Evolutionary conservation across 2,113 vertebrate species (phyloP).

Genomic region (Bubo blakistoni): DNA sequence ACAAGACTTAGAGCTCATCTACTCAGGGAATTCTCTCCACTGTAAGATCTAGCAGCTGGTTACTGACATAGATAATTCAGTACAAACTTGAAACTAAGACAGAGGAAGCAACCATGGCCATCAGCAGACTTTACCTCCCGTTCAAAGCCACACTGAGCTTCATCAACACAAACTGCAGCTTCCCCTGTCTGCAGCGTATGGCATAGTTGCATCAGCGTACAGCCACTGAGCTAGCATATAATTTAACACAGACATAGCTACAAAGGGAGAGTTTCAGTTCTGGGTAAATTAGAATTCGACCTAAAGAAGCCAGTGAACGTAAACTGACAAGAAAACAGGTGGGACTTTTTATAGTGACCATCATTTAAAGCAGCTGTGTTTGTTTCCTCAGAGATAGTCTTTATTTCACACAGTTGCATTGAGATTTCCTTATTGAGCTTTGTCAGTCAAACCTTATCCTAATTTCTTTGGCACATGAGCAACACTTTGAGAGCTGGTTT

Average conservation of each 20-base stretch:
- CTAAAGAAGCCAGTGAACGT: neutral
- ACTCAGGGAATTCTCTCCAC: neutral
- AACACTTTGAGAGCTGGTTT: neutral
- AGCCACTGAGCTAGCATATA: neutral
- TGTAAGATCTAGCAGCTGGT: neutral
- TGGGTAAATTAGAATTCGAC: neutral
- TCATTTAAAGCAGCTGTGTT: neutral
- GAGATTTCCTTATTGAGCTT: neutral
- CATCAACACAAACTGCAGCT: neutral
- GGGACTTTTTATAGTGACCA: neutral
- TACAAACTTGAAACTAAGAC: neutral
- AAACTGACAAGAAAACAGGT: neutral
- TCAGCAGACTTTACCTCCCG: neutral
- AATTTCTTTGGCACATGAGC: neutral
- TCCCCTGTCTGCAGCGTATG: fast-evolving
- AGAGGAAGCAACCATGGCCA: neutral
- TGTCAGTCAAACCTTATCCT: neutral
- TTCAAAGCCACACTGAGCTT: neutral
- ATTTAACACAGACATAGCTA: neutral
- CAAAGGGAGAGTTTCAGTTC: neutral
- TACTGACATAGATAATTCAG: neutral
- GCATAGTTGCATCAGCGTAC: fast-evolving
- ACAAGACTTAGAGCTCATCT: neutral
- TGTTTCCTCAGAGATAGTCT: neutral
- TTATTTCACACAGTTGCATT: neutral